Evolutionary conservation across 2,797 vertebrate species (phyloP).

Genomic region (Borostomias antarcticus): DNA sequence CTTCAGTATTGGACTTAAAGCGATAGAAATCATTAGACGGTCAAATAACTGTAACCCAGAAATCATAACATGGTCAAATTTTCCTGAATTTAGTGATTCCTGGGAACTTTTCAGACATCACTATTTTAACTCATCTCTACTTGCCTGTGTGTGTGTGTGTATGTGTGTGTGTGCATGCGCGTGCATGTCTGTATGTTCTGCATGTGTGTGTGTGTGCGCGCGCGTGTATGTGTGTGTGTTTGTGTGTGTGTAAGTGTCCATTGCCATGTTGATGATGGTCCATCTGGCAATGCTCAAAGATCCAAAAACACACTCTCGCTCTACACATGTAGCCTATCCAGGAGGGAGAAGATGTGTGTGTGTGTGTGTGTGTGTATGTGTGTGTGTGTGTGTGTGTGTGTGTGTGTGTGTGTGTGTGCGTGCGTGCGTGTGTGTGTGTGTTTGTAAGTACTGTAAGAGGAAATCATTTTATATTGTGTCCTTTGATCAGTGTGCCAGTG

Average conservation of each 20-base stretch:
- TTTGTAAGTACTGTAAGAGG: no score
- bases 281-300: constrained; percentile 51
- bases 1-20: no score
- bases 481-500: no score
- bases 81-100: no score
- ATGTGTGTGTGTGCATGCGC: neutral
- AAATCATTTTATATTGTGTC: no score
- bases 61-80: no score
- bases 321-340: neutral
- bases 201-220: neutral
- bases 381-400: neutral
- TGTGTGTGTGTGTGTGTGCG: neutral
- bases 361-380: neutral
- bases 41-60: no score
- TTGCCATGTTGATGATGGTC: constrained; percentile 48
- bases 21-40: no score
- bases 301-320: constrained; percentile 31
- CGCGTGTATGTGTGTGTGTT: neutral
- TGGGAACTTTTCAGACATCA: no score
- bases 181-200: neutral
- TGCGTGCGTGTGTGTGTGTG: no score
- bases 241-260: constrained; percentile 27
- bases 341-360: neutral
- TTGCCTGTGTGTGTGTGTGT: constrained; percentile 5
- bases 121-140: no score